Conservation (phyloP, 2,113 vertebrate species). For the Carassius carassius region DNA sequence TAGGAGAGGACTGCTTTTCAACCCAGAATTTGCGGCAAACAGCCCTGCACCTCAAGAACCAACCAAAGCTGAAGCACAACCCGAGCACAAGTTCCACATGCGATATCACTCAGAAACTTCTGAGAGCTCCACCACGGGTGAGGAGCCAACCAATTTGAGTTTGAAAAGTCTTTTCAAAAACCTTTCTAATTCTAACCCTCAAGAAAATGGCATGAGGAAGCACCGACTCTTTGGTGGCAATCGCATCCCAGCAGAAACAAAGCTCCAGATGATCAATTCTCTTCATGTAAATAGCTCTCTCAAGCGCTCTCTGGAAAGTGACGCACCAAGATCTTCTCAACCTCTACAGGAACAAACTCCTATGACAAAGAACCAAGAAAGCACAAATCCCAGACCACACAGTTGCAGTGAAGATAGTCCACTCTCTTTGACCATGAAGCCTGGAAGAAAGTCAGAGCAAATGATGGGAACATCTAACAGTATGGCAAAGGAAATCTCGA, state of each 20-base stretch:
- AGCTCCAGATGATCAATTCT: background rate
- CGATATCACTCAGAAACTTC: background rate
- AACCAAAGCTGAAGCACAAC: background rate
- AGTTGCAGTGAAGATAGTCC: background rate
- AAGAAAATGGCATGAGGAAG: background rate
- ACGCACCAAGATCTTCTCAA: background rate
- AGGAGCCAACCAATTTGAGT: conserved; percentile 39
- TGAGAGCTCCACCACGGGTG: background rate
- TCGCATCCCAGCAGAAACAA: conserved; percentile 2
- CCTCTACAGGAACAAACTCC: background rate
- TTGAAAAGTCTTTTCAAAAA: conserved; percentile 22
- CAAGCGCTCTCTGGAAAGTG: no score
- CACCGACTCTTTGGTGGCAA: background rate
- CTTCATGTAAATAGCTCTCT: background rate
- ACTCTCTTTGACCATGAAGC: background rate
- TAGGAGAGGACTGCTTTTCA: conserved; percentile 49
- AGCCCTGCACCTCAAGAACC: conserved; percentile 4
- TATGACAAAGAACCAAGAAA: conserved; percentile 4
- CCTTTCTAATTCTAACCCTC: background rate
- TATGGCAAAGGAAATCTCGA: conserved; percentile 49
- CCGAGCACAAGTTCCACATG: background rate
- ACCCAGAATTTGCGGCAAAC: conserved; percentile 24
- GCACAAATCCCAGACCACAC: conserved; percentile 13
- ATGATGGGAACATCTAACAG: background rate
- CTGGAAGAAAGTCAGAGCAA: conserved; percentile 10